Evolutionary conservation across 2,797 vertebrate species (phyloP).

Genomic region (Sternarchorhynchus goeldii): DNA sequence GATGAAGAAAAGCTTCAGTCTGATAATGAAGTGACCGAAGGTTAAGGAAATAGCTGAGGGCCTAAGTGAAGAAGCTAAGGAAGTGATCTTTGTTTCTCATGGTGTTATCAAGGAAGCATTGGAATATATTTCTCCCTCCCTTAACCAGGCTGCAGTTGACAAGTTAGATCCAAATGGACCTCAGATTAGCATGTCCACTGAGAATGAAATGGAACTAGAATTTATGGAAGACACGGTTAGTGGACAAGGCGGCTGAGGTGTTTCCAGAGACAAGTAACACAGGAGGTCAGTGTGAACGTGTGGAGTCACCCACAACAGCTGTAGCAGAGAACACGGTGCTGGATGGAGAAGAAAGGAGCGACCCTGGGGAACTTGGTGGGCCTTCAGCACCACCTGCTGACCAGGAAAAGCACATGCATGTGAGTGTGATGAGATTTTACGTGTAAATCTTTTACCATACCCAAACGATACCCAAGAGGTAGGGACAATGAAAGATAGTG

Average conservation of each 20-base stretch:
- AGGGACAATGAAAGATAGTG: no score
- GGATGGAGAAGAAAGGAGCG: not conserved
- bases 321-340: not conserved
- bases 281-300: not conserved
- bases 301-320: not conserved
- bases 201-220: not conserved
- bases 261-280: not conserved
- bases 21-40: not conserved
- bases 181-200: not conserved
- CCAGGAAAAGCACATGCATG: slow-evolving; percentile 51
- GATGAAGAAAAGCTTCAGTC: not conserved
- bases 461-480: no score
- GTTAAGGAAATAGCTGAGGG: not conserved
- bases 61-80: not conserved
- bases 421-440: slow-evolving; percentile 49
- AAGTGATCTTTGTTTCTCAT: not conserved
- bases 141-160: not conserved
- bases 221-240: not conserved
- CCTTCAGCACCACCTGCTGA: slow-evolving; percentile 50
- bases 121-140: not conserved
- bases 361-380: slow-evolving; percentile 5
- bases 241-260: no score
- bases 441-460: no score
- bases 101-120: not conserved
- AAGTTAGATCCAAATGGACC: not conserved